Conservation (phyloP, 2,888 invertebrate genomes). For the Panorpa germanica region DNA sequence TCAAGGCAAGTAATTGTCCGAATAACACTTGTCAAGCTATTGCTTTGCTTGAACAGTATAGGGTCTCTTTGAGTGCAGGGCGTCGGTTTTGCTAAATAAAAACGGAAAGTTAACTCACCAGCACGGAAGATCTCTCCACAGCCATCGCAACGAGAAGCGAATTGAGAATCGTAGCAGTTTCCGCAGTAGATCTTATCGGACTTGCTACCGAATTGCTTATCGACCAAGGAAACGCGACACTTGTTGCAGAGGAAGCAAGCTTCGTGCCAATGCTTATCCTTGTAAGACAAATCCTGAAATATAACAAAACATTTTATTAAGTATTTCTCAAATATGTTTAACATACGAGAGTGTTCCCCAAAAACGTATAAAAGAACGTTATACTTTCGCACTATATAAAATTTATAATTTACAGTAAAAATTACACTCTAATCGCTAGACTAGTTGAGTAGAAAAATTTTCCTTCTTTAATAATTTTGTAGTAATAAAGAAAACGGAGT, state of each 20-base stretch:
- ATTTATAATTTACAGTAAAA: neutral
- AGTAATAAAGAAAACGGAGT: no score
- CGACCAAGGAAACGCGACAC: conserved; percentile 93
- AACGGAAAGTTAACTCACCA: conserved; percentile 44
- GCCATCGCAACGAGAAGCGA: conserved; percentile 97
- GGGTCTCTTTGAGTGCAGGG: no score
- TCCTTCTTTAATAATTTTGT: no score
- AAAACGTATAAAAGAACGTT: neutral
- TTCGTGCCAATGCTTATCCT: conserved; percentile 99
- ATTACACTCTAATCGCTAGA: no score
- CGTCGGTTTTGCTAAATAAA: no score
- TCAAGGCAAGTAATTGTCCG: no score
- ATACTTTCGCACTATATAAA: neutral
- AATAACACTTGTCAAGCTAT: no score
- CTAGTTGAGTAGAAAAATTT: no score
- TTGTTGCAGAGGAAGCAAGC: conserved; percentile 97
- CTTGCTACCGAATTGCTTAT: conserved; percentile 99
- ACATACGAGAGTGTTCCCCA: neutral
- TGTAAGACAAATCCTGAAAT: conserved; percentile 94
- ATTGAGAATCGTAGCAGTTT: conserved; percentile 97
- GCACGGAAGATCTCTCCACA: conserved; percentile 98
- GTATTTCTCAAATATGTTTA: neutral
- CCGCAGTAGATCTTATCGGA: conserved; percentile 99
- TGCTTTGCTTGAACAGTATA: no score
- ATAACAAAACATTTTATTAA: no score